These are phyloP conservation scores for Agapostemon virescens DNA, from an alignment of 2,888 invertebrate species.

Conservation along the genomic window DNA sequence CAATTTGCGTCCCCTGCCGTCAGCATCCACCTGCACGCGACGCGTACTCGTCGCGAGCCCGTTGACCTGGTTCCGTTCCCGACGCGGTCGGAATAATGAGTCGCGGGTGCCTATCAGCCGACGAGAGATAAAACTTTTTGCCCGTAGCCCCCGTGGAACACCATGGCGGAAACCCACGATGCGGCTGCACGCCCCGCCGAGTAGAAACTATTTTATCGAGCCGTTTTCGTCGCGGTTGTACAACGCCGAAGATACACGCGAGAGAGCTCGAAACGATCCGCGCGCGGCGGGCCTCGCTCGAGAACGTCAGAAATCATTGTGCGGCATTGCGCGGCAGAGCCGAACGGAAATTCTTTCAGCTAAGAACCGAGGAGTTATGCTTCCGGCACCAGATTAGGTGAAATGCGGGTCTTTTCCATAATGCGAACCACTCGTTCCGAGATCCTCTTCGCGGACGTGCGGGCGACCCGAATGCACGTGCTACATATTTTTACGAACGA, in stretches of 20 bases:
- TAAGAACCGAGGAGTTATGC: not conserved
- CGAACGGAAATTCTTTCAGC: not conserved
- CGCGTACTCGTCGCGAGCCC: slow-evolving; percentile 37
- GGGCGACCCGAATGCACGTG: not conserved
- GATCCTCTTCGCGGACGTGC: not conserved
- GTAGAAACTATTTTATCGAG: slow-evolving; percentile 42
- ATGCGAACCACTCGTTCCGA: not conserved
- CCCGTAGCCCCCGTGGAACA: slow-evolving; percentile 18
- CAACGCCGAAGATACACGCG: slow-evolving; percentile 26
- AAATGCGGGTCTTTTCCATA: not conserved
- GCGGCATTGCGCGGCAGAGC: not conserved
- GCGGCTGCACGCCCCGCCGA: slow-evolving; percentile 20
- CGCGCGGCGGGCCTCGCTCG: no score
- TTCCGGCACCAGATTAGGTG: not conserved
- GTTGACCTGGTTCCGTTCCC: slow-evolving; percentile 62
- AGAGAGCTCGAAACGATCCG: not conserved
- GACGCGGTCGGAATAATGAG: slow-evolving; percentile 51
- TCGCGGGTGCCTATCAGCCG: slow-evolving; percentile 41
- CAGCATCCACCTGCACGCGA: slow-evolving; percentile 53
- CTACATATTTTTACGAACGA: not conserved
- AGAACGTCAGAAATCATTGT: not conserved
- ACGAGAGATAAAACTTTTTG: slow-evolving; percentile 53
- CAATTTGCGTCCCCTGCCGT: slow-evolving; percentile 40
- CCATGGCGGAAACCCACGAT: not conserved
- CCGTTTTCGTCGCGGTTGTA: slow-evolving; percentile 27